phyloP scores from a whole-genome alignment of 2,113 vertebrate genomes.

The Anguilla japonica region DNA sequence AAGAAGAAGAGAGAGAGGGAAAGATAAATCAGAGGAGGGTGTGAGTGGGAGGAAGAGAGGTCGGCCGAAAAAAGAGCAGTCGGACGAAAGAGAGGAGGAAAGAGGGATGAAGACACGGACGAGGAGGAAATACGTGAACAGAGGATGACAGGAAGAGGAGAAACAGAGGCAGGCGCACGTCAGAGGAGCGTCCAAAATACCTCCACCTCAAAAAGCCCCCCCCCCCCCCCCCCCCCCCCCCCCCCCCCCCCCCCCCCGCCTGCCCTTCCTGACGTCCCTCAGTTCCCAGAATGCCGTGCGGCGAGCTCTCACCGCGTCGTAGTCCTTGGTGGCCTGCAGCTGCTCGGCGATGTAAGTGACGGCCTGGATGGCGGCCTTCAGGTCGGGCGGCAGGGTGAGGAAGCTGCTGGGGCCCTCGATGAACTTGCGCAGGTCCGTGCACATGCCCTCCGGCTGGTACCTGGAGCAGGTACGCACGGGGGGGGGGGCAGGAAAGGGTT shows the following conservation, averaged over 20 bases:
- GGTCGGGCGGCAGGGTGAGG: conserved; percentile 73
- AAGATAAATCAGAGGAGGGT: too few relatives aligned
- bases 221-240: too few relatives aligned
- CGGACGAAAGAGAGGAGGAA: not conserved
- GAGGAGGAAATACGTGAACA: not conserved
- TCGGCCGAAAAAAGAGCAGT: too few relatives aligned
- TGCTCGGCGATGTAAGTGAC: conserved; percentile 82
- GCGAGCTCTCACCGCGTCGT: conserved; percentile 72
- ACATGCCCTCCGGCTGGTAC: conserved; percentile 73
- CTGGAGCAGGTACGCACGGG: conserved; percentile 45
- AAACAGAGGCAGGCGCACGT: not conserved
- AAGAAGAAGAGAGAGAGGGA: too few relatives aligned
- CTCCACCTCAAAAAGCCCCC: too few relatives aligned
- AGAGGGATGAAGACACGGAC: too few relatives aligned
- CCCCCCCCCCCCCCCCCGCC: too few relatives aligned
- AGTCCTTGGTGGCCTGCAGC: conserved; percentile 81
- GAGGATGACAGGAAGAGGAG: not conserved
- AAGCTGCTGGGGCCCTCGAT: conserved; percentile 74
- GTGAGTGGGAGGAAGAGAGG: too few relatives aligned
- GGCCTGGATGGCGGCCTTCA: conserved; percentile 77
- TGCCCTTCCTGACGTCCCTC: too few relatives aligned
- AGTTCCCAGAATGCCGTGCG: not conserved
- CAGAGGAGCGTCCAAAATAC: not conserved
- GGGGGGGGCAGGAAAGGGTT: not conserved
- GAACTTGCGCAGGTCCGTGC: conserved; percentile 73